Base-by-base conservation (phyloP, 64 coral and sea anemone genomes). In the Stichodactyla mertensii region DNA sequence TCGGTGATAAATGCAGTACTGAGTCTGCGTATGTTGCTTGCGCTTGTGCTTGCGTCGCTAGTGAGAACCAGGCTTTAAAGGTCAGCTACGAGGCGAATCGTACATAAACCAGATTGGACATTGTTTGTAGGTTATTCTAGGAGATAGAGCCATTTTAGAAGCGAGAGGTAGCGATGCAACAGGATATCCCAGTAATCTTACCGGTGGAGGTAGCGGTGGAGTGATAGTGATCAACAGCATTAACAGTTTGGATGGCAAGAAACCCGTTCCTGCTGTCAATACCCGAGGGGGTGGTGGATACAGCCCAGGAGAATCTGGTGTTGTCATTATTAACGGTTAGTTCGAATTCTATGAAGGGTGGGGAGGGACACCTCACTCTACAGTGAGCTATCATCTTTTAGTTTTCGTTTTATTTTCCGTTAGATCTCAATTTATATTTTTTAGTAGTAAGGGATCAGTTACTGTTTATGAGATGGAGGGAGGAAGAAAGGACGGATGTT, bases 261-360 rank as follows among this genome's bases (percentile, higher is more conserved):
- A 54, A 54, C 83, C 83, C 7, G 6, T 10, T 80, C 26, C 83
- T 11, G 52, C 58, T 19, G 6, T 53, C 26, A 55, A 10, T 59
- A 90, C 89, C 5, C 45, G 16, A 77, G 89, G 89, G 27, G 89
- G 89, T 15, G 45, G 18, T 7, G 89, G 89, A 26, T 51, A 15
- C 4, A 20, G 28, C 5, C 11, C 55, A 53, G 89, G 89, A 64
- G 89, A 90, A 26, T 85, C 78, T 23, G 89, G 89, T 4, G 27
- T 90, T 4, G 62, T 90, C 4, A 71, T 90, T 57, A 78, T 90
- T 0, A 86, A 86, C 51, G 83, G 89, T 90, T 74, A 31, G 88
- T 26, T 16, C 54, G 18, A 26, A 62, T 20, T 70, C 4, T 64
- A 8, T 16, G 5, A 5, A 19, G 16, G 61, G 9, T 58, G 56